Percentiles rank a stretch among this genome's conserved stretches.
These are phyloP conservation scores for Myotis pilosus DNA, from an alignment of 2,797 vertebrate genomes.

Conservation along the genomic window DNA sequence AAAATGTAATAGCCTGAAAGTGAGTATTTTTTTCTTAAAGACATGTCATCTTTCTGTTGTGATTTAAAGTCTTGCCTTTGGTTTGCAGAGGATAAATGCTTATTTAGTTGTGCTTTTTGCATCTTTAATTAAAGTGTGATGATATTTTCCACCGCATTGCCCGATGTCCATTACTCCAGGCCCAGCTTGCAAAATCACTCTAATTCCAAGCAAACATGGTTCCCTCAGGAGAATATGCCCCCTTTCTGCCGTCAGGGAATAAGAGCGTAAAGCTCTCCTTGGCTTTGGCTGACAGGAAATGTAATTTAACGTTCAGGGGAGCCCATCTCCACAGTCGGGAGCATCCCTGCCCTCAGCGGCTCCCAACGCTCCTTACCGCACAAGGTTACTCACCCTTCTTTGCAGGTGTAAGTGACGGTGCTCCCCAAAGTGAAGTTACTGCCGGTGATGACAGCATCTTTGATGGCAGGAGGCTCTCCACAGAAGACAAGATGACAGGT, in stretches of 20 bases:
- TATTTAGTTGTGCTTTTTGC: neutral
- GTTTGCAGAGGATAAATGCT: neutral
- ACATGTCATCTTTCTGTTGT: neutral
- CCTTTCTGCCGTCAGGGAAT: neutral
- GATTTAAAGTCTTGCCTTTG: neutral
- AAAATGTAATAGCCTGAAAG: neutral
- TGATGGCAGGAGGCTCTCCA: conserved; percentile 89
- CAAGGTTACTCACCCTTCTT: conserved; percentile 92
- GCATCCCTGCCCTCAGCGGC: rapidly evolving
- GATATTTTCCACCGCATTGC: neutral
- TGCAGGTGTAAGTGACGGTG: conserved; percentile 92
- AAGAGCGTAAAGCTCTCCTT: neutral
- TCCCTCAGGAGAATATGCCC: neutral
- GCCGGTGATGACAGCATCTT: conserved; percentile 87
- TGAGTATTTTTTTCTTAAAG: neutral
- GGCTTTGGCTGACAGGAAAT: neutral
- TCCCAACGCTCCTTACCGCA: neutral
- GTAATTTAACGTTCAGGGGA: neutral
- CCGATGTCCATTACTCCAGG: neutral
- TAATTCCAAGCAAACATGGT: neutral
- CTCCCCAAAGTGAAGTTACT: conserved; percentile 91
- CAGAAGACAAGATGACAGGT: conserved; percentile 89
- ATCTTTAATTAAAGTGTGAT: neutral
- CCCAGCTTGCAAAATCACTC: neutral
- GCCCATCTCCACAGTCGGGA: rapidly evolving